phyloP scores from a whole-genome alignment of 2,888 invertebrate genomes.

The Eremobia ochroleuca region DNA sequence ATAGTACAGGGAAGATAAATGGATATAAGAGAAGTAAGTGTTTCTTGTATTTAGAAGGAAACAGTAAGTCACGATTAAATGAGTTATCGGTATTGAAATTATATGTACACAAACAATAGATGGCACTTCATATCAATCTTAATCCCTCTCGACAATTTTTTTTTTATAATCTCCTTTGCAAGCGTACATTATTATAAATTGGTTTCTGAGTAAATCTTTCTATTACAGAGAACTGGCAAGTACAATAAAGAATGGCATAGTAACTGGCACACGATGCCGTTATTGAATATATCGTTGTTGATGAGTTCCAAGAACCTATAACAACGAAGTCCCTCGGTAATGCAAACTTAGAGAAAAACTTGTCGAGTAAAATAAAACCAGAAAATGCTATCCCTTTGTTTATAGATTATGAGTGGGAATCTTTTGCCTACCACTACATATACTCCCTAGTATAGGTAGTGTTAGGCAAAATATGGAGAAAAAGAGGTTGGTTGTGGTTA shows the following conservation, averaged over 20 bases:
- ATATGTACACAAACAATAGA: not conserved
- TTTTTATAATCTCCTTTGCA: not conserved
- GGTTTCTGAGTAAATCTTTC: not conserved
- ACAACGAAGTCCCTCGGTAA: not conserved
- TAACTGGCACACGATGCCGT: not conserved
- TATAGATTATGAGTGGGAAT: not conserved
- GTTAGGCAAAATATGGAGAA: not conserved
- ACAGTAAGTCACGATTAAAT: conserved; percentile 14
- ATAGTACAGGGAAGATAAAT: conserved; percentile 5
- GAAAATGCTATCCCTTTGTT: not conserved
- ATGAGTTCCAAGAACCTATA: not conserved
- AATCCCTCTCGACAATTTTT: not conserved
- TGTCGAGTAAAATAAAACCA: conserved; percentile 1
- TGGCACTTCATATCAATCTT: not conserved
- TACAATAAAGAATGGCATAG: not conserved
- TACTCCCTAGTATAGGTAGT: not conserved
- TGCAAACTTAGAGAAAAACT: not conserved
- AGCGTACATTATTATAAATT: not conserved
- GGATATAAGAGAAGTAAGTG: not conserved
- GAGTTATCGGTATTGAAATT: not conserved
- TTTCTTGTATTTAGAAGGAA: conserved; percentile 14
- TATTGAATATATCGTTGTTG: not conserved
- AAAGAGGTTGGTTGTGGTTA: not conserved
- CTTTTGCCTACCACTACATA: too few species aligned
- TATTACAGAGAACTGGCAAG: not conserved